Evolutionary conservation across 2,888 invertebrate species (phyloP), one percentile per base, ranked within the genome.

Genomic region (Hermaeophaga mercurialis): DNA sequence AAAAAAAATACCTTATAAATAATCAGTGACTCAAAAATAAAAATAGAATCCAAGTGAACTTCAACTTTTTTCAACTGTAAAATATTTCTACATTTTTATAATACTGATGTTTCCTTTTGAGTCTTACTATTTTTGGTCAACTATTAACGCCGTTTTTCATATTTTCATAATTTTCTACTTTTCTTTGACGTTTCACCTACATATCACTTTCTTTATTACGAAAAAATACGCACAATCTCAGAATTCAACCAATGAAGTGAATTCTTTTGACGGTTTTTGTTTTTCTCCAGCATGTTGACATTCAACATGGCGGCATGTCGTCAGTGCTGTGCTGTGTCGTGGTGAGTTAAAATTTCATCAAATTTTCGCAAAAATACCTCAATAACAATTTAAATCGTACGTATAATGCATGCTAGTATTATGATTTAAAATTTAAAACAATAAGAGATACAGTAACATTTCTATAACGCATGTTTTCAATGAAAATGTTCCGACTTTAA

Each of bases 261-360:
- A 33, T 33, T 38, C 31, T 45, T 57, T 53, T 54, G 56, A 62
- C 62, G 53, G 70, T 70, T 69, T 73, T 74, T 74, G 73, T 75
- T 74, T 73, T 73, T 71, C 69, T 70, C 57, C 59, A 67, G 66
- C 73, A 79, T 82, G 82, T 87, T 88, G 88, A 89, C 88, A 89
- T 88, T 88, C 88, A 91, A 90, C 88, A 91, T 91, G 91, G 91
- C 91, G 91, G 90, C 89, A 89, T 90, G 91, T 90, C 90, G 89
- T 89, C 90, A 90, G 91, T 91, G 91, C 90, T 89, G 88, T 91
- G 91, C 91, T 91, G 91, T 91, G 90, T 91, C 90, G 91, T 91
- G 91, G 91, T 91, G 86, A 89, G 91, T 89, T 83, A 75, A 74
- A 73, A 72, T 70, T 73, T 69, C 66, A 59, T 58, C 64, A 70